Evolutionary conservation across 1,140 invertebrate species (phyloP).

Genomic region (Danaus plexippus): DNA sequence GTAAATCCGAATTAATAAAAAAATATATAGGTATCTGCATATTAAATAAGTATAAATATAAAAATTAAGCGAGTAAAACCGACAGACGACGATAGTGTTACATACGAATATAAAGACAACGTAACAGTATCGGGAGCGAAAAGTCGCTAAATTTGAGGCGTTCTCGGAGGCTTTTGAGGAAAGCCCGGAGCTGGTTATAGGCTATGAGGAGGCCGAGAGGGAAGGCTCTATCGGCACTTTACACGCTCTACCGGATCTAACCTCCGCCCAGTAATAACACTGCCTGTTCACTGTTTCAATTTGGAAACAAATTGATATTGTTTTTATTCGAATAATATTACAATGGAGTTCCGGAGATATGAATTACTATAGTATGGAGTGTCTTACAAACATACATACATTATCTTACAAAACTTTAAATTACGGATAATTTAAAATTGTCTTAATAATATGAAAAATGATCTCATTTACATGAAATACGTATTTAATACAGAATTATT

Average conservation of each 20-base stretch:
- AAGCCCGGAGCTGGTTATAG: slow-evolving; percentile 65
- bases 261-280: slow-evolving; percentile 68
- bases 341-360: slow-evolving; percentile 19
- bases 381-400: too few relatives aligned
- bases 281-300: slow-evolving; percentile 67
- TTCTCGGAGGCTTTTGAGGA: slow-evolving; percentile 64
- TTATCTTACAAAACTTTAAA: too few relatives aligned
- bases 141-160: slow-evolving; percentile 68
- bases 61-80: too few relatives aligned
- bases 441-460: too few relatives aligned
- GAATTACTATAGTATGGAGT: too few relatives aligned
- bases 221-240: slow-evolving; percentile 66
- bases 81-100: too few relatives aligned
- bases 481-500: too few relatives aligned
- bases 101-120: slow-evolving; percentile 5
- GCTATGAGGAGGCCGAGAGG: slow-evolving; percentile 61
- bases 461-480: too few relatives aligned
- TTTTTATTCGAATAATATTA: slow-evolving; percentile 71
- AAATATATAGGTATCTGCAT: too few relatives aligned
- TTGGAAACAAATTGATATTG: slow-evolving; percentile 70
- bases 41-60: too few relatives aligned
- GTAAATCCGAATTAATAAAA: not conserved
- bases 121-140: slow-evolving; percentile 65
- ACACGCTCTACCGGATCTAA: slow-evolving; percentile 66
- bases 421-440: too few relatives aligned